A percentile compares a stretch with the other conserved stretches of the same genome.
phyloP scores from a whole-genome alignment of 2,888 invertebrate genomes.

The Metacarcinus magister region DNA sequence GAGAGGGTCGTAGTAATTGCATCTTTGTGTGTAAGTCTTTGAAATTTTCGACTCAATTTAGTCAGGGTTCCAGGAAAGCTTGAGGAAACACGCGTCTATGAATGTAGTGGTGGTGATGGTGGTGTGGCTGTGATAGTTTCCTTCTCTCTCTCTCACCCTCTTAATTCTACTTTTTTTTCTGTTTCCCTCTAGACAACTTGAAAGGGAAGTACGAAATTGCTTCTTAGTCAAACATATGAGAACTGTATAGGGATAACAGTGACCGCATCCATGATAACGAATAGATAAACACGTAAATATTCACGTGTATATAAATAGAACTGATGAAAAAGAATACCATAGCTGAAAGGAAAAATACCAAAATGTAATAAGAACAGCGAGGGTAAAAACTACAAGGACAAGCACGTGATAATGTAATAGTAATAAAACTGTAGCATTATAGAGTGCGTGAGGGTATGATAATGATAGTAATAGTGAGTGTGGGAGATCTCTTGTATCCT shows the following conservation, averaged over 20 bases:
- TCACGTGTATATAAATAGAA: too few species aligned
- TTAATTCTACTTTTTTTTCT: neutral
- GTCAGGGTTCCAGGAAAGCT: neutral
- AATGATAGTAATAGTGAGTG: neutral
- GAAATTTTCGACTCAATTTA: too few species aligned
- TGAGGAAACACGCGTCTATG: neutral
- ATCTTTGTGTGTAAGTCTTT: too few species aligned
- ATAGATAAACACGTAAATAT: too few species aligned
- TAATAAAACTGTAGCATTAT: neutral
- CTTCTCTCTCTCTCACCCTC: neutral
- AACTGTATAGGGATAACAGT: too few species aligned
- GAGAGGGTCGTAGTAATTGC: too few species aligned
- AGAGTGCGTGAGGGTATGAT: neutral
- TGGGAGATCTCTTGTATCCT: neutral
- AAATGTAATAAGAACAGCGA: neutral
- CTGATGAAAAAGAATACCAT: too few species aligned
- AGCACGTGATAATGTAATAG: constrained; percentile 43
- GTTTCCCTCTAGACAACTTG: neutral
- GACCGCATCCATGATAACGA: too few species aligned
- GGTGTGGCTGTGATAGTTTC: neutral
- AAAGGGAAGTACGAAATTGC: too few species aligned
- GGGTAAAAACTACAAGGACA: neutral
- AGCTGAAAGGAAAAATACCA: too few species aligned
- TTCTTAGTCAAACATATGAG: too few species aligned
- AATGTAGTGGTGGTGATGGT: neutral